Evolutionary conservation across 2,113 vertebrate species (phyloP).

Genomic region (Rhinolophus ferrumequinum): DNA sequence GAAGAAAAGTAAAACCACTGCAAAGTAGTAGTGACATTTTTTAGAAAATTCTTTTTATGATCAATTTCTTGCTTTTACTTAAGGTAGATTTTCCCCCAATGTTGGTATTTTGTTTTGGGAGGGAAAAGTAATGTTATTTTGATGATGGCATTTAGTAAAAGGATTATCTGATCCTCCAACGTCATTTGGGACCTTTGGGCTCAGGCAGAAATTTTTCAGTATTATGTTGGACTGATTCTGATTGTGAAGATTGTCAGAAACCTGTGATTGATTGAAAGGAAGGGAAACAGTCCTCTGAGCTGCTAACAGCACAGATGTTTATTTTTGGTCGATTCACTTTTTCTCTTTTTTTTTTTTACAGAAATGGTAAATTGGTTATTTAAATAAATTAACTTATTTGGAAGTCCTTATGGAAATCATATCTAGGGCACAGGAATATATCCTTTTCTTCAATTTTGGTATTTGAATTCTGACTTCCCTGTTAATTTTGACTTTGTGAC

Average conservation of each 20-base stretch:
- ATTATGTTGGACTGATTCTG: background rate
- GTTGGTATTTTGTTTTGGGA: slow-evolving; percentile 8
- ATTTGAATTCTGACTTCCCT: background rate
- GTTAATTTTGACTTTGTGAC: background rate
- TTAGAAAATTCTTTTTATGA: background rate
- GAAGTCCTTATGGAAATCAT: background rate
- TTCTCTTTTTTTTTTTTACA: background rate
- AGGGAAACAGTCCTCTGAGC: background rate
- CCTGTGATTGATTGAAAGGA: slow-evolving; percentile 7
- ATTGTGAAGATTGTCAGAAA: slow-evolving; percentile 42
- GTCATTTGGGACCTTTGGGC: background rate
- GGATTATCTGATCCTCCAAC: slow-evolving; percentile 27
- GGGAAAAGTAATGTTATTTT: background rate
- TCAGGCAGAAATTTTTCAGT: slow-evolving; percentile 14
- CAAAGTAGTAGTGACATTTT: background rate
- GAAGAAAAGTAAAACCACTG: background rate
- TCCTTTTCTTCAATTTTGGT: background rate
- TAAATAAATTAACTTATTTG: slow-evolving; percentile 24
- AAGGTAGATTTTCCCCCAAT: background rate
- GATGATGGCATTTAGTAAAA: slow-evolving; percentile 22
- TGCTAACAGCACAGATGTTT: background rate
- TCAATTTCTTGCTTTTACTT: slow-evolving; percentile 36
- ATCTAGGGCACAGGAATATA: background rate
- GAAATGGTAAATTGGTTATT: slow-evolving; percentile 9
- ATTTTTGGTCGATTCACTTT: background rate